Evolutionary conservation across 2,797 vertebrate genomes (phyloP), one percentile per base, ranked within the genome.

Genomic region (Onychomys torridus): DNA sequence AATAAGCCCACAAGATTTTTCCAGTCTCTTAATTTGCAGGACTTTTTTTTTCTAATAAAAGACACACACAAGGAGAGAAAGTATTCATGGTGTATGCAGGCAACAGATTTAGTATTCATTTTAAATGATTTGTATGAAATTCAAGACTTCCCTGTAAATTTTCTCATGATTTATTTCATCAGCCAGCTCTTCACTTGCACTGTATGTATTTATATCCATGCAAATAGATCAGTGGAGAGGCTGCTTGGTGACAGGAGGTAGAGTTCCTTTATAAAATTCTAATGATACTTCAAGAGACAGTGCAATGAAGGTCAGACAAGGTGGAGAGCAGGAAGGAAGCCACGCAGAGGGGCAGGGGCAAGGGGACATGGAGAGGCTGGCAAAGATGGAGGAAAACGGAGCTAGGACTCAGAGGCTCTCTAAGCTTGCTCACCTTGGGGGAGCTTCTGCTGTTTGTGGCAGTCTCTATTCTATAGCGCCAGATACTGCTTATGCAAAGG

Each of bases 91-190:
- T 69, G 29, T 1, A 0, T 14, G 49, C 40, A 57, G 23, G 55
- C 92, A 91, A 32, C 13, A 86, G 73, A 78, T 59, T 89, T 73
- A 61, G n/a, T 79, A 55, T 93, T 93, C 1, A 0, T 90, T 90
- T 49, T n/a, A 57, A 95, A 86, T 90, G 40, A 93, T 75, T 83
- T 78, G 34, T 90, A 79, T 79, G 40, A 84, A 93, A 90, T 84
- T 88, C 76, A 93, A 95, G 81, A 40, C 52, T 84, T 87, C 37
- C 43, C n/a, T 86, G 8, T 89, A 89, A 79, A 67, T 73, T 86
- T 90, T 88, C 95, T 75, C 59, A 67, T 86, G 92, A 86, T 82
- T 97, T 86, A 78, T 89, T 94, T 91, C 52, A 34, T 96, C 88
- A 88, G 77, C 61, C 27, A 77, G 61, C 43, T 78, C 90, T 95